These are phyloP conservation scores for Anthonomus grandis DNA, from an alignment of 1,140 invertebrate genomes.

Conservation along the genomic window DNA sequence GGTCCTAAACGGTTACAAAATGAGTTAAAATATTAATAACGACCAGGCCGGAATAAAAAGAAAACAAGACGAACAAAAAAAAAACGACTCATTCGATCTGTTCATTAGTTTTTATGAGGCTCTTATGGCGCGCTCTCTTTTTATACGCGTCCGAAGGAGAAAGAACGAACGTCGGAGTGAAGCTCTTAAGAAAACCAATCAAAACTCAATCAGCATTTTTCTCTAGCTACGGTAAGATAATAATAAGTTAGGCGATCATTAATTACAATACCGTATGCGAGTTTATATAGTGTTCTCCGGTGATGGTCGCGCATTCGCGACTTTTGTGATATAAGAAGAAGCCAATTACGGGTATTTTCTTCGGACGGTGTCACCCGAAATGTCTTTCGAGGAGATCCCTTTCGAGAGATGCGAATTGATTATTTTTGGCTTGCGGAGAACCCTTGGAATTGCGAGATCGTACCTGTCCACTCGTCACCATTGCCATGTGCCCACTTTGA, in stretches of 20 bases:
- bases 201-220: slow-evolving; percentile 44
- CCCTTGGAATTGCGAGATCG: too few species aligned
- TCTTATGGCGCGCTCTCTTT: slow-evolving; percentile 14
- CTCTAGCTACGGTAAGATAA: slow-evolving; percentile 43
- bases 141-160: neutral
- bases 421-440: too few species aligned
- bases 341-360: too few species aligned
- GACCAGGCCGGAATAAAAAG: slow-evolving; percentile 40
- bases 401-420: too few species aligned
- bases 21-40: slow-evolving; percentile 45
- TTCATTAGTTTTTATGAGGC: slow-evolving; percentile 42
- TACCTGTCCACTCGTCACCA: too few species aligned
- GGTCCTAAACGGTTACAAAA: slow-evolving; percentile 33
- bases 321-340: too few species aligned
- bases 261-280: slow-evolving; percentile 40
- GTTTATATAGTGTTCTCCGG: too few species aligned
- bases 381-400: too few species aligned
- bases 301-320: too few species aligned
- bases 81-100: slow-evolving; percentile 40
- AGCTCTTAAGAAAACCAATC: slow-evolving; percentile 43
- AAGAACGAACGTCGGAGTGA: slow-evolving; percentile 8
- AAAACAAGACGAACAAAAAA: slow-evolving; percentile 38
- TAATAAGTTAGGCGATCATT: slow-evolving; percentile 44
- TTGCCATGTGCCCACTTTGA: too few species aligned
- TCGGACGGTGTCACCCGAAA: too few species aligned